A percentile compares a stretch with the other conserved stretches of the same genome.
Evolutionary conservation across 2,888 invertebrate species (phyloP).

Genomic region (Heliconius hortense): DNA sequence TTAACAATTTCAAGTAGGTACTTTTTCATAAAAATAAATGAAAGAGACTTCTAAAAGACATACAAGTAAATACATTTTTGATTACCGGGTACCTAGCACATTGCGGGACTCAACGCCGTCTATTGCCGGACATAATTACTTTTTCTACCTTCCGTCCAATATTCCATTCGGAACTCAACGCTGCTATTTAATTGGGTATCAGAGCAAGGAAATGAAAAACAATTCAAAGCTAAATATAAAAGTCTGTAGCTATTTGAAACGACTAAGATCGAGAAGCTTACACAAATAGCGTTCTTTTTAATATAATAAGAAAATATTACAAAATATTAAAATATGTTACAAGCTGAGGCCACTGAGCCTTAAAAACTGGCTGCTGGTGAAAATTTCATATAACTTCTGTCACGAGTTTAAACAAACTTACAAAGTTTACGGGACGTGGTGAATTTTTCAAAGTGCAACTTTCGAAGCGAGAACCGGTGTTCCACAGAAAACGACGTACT

Average conservation of each 20-base stretch:
- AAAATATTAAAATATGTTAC: slow-evolving; percentile 11
- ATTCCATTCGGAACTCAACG: too few species aligned
- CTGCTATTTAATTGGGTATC: too few species aligned
- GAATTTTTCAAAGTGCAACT: slow-evolving; percentile 44
- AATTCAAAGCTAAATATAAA: too few species aligned
- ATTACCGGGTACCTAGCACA: too few species aligned
- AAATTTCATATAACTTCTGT: slow-evolving; percentile 44
- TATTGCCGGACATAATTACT: too few species aligned
- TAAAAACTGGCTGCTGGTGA: slow-evolving; percentile 34
- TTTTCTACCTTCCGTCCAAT: too few species aligned
- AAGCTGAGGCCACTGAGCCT: slow-evolving; percentile 28
- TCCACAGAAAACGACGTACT: not conserved
- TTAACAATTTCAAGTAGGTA: not conserved
- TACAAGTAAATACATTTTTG: not conserved
- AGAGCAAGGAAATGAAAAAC: too few species aligned
- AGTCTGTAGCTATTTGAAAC: too few species aligned
- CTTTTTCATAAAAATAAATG: not conserved
- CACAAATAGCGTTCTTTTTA: not conserved
- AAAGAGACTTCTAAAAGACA: not conserved
- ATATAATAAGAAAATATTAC: not conserved
- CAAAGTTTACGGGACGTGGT: slow-evolving; percentile 42
- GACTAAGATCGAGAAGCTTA: not conserved
- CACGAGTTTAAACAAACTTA: slow-evolving; percentile 41
- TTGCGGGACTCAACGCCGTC: too few species aligned
- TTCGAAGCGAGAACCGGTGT: slow-evolving; percentile 10